Percentiles rank a stretch among this genome's conserved stretches.
phyloP scores from a whole-genome alignment of 2,888 invertebrate species.

The Lycia hirtaria region DNA sequence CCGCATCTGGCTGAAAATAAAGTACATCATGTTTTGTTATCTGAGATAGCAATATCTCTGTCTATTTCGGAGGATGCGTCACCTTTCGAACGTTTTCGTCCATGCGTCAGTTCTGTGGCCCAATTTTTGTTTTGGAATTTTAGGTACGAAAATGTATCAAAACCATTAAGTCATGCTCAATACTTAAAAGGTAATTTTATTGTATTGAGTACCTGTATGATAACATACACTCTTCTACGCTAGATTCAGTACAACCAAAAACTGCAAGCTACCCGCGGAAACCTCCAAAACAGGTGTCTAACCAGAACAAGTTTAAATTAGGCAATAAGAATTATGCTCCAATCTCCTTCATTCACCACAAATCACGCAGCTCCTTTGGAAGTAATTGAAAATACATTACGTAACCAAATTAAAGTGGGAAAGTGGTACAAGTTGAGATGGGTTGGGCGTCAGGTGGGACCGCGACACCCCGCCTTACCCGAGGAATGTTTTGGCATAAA shows the following conservation, averaged over 20 bases:
- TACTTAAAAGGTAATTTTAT: no score
- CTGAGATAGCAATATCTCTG: no score
- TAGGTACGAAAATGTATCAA: no score
- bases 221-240: background rate
- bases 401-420: conserved; percentile 85
- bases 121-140: no score
- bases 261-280: background rate
- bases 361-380: conserved; percentile 80
- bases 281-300: conserved; percentile 25
- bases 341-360: conserved; percentile 79
- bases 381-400: conserved; percentile 86
- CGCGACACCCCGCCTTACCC: conserved; percentile 77
- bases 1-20: no score
- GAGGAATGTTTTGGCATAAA: conserved; percentile 86
- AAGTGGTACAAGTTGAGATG: conserved; percentile 81
- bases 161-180: no score
- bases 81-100: no score
- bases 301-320: conserved; percentile 68
- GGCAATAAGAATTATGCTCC: conserved; percentile 74
- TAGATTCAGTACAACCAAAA: background rate
- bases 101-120: no score
- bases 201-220: background rate
- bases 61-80: no score
- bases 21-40: no score
- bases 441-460: conserved; percentile 78